Base-by-base conservation (phyloP, 2,888 invertebrate species). In the Dascillus cervinus region DNA sequence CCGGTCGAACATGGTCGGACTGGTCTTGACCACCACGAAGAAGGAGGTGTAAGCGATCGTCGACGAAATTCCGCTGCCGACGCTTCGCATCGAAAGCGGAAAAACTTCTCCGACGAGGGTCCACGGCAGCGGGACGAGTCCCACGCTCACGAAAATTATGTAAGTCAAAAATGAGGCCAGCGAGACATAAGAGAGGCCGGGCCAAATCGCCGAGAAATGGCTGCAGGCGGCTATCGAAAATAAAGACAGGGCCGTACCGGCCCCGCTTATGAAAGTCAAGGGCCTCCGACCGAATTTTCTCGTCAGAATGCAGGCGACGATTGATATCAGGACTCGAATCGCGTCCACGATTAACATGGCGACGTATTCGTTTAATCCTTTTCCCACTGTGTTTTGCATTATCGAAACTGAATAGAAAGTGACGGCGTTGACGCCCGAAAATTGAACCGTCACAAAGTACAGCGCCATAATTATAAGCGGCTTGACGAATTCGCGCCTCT, bases 401-500 rank as follows among this genome's bases (percentile, higher is more conserved):
- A 82, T 76, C 45, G 74, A 69, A 26, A 81, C 78, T 0, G 81
- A 79, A 55, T 83, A 83, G 40, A 81, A 82, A 2, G 77, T 75
- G 1, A 84, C 69, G 0, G 81, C 80, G 42, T 82, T 82, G 1
- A 79, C 74, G 1, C 83, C 83, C 3, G 79, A 75, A 47, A 82
- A 74, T 52, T 83, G 82, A 36, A 76, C 75, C 4, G 77, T 73
- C 5, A 75, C 64, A 50, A 82, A 82, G 45, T 82, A 75, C 2
- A 73, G 58, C 28, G 75, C 71, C 62, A 82, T 71, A 22, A 79
- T 73, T 2, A 70, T 52, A 13, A 79, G 55, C 0, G 79, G 79
- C 44, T 72, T 75, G 13, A 73, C 47, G 22, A 79, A 69, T 46
- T 70, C 71, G 0, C 71, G 71, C 23, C 62, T 66, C 21, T 58